Evolutionary conservation across 2,888 invertebrate genomes (phyloP).

Genomic region (Diadromus collaris): DNA sequence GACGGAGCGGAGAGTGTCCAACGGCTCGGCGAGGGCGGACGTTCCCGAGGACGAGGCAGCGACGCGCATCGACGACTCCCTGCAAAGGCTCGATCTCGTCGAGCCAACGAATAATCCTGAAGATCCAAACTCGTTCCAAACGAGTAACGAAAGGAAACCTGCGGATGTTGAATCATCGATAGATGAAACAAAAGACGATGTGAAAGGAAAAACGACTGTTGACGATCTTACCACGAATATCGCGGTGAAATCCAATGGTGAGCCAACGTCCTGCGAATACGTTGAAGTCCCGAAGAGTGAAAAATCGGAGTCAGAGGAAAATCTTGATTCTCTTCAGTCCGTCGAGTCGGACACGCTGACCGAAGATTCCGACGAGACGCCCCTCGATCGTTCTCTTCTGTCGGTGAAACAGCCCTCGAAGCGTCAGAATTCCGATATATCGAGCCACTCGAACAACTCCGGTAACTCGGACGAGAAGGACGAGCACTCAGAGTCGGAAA

Average conservation of each 20-base stretch:
- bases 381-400: conserved; percentile 54
- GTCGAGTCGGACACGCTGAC: conserved; percentile 78
- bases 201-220: background rate
- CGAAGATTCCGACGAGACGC: conserved; percentile 77
- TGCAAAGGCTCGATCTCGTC: conserved; percentile 11
- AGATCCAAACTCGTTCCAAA: conserved; percentile 2
- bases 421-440: conserved; percentile 75
- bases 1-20: conserved; percentile 1
- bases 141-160: conserved; percentile 27
- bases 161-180: background rate
- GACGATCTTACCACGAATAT: background rate
- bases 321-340: conserved; percentile 77
- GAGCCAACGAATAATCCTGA: background rate
- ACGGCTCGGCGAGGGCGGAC: background rate
- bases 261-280: conserved; percentile 15
- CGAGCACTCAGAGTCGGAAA: conserved; percentile 77
- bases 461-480: conserved; percentile 77
- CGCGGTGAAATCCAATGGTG: conserved; percentile 8
- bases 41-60: background rate
- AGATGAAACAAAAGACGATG: conserved; percentile 7
- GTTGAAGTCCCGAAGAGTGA: conserved; percentile 61
- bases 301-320: conserved; percentile 73
- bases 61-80: conserved; percentile 1
- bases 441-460: conserved; percentile 75
- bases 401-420: conserved; percentile 70